Conservation (phyloP, 2,797 vertebrate species). For the Picus viridis region DNA sequence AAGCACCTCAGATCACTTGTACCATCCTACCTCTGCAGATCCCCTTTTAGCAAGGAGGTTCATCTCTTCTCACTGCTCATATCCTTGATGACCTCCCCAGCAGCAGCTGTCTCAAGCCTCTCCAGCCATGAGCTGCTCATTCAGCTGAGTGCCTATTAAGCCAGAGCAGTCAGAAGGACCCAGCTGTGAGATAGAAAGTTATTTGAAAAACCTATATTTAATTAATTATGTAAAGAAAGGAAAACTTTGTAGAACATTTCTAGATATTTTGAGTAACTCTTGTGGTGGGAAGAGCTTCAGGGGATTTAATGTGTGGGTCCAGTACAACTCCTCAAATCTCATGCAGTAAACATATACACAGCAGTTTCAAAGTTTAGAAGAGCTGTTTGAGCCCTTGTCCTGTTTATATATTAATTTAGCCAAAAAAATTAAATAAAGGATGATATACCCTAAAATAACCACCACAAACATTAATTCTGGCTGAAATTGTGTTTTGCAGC, state of each 20-base stretch:
- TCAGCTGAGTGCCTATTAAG: background rate
- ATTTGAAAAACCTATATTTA: background rate
- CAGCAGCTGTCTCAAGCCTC: background rate
- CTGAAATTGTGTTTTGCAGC: background rate
- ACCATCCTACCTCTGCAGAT: background rate
- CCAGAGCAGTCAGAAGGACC: background rate
- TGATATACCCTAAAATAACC: background rate
- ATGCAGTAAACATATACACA: background rate
- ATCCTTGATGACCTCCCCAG: background rate
- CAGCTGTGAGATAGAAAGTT: background rate
- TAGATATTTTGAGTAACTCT: background rate
- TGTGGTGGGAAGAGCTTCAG: background rate
- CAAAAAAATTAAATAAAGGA: background rate
- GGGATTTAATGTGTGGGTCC: background rate
- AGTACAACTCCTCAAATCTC: background rate
- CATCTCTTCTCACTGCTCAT: background rate
- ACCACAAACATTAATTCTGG: background rate
- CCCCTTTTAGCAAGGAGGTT: background rate
- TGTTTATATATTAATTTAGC: background rate
- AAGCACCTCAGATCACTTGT: background rate
- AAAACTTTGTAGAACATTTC: background rate
- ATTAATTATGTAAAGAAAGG: background rate
- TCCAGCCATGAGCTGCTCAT: fast-evolving
- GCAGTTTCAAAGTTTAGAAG: background rate
- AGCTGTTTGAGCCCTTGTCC: background rate